Evolutionary conservation across 2,888 invertebrate genomes (phyloP).

Genomic region (Terebella lapidaria): DNA sequence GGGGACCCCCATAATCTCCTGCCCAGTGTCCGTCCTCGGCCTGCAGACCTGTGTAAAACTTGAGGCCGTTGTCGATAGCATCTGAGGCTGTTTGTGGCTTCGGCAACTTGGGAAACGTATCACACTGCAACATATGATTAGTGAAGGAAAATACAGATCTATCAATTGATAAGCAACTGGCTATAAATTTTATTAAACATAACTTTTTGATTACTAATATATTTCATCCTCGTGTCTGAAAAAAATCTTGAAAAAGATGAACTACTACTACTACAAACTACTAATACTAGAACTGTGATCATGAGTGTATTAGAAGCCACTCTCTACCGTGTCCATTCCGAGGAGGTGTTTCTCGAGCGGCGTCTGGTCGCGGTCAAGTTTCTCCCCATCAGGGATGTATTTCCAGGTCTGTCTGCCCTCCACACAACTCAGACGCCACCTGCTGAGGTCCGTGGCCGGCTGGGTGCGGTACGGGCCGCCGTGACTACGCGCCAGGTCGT

Average conservation of each 20-base stretch:
- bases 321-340: constrained; percentile 35
- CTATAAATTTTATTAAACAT: too few species aligned
- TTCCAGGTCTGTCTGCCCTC: constrained; percentile 42
- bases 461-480: constrained; percentile 39
- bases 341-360: constrained; percentile 35
- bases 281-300: too few species aligned
- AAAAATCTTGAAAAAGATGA: too few species aligned
- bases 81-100: constrained; percentile 28
- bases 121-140: too few species aligned
- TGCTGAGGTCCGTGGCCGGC: constrained; percentile 37
- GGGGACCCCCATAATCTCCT: constrained; percentile 46
- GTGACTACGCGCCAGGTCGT: constrained; percentile 31
- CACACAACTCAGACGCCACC: constrained; percentile 35
- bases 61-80: constrained; percentile 32
- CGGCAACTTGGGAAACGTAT: constrained; percentile 18
- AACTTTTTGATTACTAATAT: too few species aligned
- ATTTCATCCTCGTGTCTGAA: too few species aligned
- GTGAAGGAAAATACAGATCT: too few species aligned
- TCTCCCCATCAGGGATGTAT: constrained; percentile 28
- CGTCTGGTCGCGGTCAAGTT: constrained; percentile 29
- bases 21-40: constrained; percentile 48
- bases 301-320: too few species aligned
- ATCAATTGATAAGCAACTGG: too few species aligned
- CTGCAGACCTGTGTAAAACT: constrained; percentile 37
- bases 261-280: too few species aligned